Base-by-base conservation (phyloP, 2,888 invertebrate genomes). In the Glyphotaelius pellucidus region DNA sequence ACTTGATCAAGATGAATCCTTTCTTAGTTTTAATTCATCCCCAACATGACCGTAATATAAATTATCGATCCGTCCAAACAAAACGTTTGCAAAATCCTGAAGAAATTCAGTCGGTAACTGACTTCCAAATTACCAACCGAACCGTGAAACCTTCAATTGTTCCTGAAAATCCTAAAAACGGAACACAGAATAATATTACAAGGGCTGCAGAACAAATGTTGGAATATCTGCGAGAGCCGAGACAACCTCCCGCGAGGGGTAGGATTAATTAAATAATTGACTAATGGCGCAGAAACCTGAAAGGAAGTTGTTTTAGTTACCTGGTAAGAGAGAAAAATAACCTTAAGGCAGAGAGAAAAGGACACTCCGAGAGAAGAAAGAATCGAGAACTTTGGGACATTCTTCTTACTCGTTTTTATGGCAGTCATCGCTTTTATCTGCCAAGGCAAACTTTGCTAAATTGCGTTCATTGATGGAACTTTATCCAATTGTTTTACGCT, bases 191-290 rank as follows among this genome's bases (percentile, higher is more conserved):
- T 81, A 86, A 38, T 86, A 38, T 86, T 86, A 30, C 47, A 47
- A 19, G 52, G 83, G 35, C 35, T 83, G 35, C 83, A 25, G 47
- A 89, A 89, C 80, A 89, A 90, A 90, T 52, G 89, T 81, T 86
- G 90, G 85, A 42, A 93, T 93, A 47, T 91, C 84, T 90, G 67
- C 14, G 7, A 25, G 15, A 52, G 87, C 15, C 67, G 25, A 67
- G 67, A 67, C 67, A n/a, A 67, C 90, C 52, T 90, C 84, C 52
- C 79, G 90, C 86, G 89, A 90, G 67, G 86, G 92, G 88, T 88
- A 90, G 91, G 95, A 96, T 95, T 96, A 96, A 96, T 96, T 95
- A 95, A 96, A 95, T 95, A 95, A 95, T 95, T 95, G 95, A 94
- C 95, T 96, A 96, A 96, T 96, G 96, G 96, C 92, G 94, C 94